These are phyloP conservation scores for Sialis fuliginosa DNA, from an alignment of 2,888 invertebrate species.

Conservation along the genomic window DNA sequence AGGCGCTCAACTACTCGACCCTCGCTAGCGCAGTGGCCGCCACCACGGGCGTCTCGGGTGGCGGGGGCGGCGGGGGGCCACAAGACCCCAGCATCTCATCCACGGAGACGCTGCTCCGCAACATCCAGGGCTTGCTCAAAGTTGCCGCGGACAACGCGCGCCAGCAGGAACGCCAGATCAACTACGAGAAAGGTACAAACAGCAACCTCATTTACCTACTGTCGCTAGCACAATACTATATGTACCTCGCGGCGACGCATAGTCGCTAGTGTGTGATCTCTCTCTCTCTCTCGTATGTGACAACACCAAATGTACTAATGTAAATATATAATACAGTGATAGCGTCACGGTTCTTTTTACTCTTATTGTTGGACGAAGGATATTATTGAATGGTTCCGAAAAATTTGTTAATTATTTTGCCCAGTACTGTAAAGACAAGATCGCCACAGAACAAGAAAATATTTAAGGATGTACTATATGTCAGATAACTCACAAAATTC, in stretches of 20 bases:
- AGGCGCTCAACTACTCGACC: conserved; percentile 69
- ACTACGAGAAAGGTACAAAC: conserved; percentile 84
- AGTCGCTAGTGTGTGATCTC: conserved; percentile 18
- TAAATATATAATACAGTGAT: no score
- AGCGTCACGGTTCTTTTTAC: no score
- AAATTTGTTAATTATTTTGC: no score
- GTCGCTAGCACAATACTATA: conserved; percentile 27
- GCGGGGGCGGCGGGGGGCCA: conserved; percentile 26
- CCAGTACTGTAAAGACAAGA: no score
- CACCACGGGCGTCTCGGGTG: conserved; percentile 28
- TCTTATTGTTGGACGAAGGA: no score
- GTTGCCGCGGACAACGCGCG: conserved; percentile 95
- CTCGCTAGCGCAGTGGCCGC: conserved; percentile 45
- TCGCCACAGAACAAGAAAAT: no score
- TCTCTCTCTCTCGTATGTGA: no score
- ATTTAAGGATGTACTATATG: no score
- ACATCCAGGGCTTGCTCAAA: conserved; percentile 89
- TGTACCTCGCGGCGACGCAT: conserved; percentile 28
- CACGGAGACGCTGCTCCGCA: conserved; percentile 83
- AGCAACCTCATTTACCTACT: conserved; percentile 29
- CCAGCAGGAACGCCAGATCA: conserved; percentile 89
- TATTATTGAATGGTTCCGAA: no score
- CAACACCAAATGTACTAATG: no score
- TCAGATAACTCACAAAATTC: no score
- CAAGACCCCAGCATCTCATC: conserved; percentile 54